phyloP scores from a whole-genome alignment of 2,113 vertebrate species.

The Glareola pratincola region DNA sequence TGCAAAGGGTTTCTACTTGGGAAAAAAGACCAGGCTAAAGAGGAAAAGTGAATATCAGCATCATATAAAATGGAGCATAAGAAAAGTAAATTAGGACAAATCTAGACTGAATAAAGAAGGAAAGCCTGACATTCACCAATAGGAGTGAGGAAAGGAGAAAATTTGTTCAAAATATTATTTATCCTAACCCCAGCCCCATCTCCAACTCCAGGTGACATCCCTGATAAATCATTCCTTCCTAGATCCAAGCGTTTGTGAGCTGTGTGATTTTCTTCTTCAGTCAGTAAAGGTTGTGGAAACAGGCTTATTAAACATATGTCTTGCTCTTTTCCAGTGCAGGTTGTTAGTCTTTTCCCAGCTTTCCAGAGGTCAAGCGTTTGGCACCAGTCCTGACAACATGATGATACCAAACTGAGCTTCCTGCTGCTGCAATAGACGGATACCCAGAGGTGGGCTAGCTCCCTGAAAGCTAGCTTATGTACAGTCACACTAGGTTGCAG shows the following conservation, averaged over 20 bases:
- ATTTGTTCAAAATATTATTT: background rate
- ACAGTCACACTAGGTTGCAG: background rate
- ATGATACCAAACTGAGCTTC: background rate
- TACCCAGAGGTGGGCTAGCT: background rate
- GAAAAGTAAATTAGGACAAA: background rate
- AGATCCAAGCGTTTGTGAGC: background rate
- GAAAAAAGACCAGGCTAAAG: background rate
- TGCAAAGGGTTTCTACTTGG: background rate
- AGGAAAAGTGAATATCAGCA: background rate
- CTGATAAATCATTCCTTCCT: background rate
- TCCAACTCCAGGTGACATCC: background rate
- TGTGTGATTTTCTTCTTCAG: background rate
- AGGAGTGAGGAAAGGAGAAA: background rate
- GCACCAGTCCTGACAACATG: background rate
- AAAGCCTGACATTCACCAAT: background rate
- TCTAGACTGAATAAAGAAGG: background rate
- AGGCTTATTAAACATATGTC: background rate
- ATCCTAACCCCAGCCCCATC: background rate
- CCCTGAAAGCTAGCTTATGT: background rate
- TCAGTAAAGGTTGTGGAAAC: background rate
- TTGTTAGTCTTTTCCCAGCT: background rate
- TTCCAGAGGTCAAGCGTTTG: constrained; percentile 10
- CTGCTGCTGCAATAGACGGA: background rate
- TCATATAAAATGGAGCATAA: background rate
- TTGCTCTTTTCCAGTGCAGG: background rate